Evolutionary conservation across 2,888 invertebrate genomes (phyloP).

Genomic region (Polyommatus iphigenia): DNA sequence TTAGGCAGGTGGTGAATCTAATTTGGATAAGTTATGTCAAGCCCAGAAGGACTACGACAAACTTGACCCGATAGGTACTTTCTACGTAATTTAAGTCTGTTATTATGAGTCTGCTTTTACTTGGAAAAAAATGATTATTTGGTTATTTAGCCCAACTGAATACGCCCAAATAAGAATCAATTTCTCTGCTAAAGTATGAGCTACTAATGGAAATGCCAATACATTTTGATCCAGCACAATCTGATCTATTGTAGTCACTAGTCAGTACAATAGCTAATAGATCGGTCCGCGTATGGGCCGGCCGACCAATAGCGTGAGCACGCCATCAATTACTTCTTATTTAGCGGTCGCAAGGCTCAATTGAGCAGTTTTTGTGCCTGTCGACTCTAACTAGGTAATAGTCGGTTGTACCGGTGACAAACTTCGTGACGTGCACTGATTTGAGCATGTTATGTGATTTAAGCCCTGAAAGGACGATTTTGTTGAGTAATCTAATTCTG

Average conservation of each 20-base stretch:
- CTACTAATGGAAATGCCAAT: neutral
- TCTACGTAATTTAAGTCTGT: too few species aligned
- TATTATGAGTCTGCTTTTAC: too few species aligned
- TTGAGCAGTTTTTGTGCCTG: conserved; percentile 63
- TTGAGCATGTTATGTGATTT: neutral
- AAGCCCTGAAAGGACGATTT: neutral
- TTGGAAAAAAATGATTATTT: too few species aligned
- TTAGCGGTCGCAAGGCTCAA: conserved; percentile 68
- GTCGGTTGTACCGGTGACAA: conserved; percentile 36
- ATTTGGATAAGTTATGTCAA: too few species aligned
- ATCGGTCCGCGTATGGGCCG: conserved; percentile 10
- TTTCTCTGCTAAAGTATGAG: neutral
- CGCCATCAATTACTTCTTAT: conserved; percentile 71
- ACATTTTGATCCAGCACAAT: neutral
- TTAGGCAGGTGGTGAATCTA: too few species aligned
- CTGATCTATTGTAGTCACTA: neutral
- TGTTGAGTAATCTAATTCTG: neutral
- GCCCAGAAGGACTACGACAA: too few species aligned
- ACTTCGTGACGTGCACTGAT: conserved; percentile 35
- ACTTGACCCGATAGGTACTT: too few species aligned
- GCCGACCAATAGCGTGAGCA: conserved; percentile 45
- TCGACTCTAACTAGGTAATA: conserved; percentile 49
- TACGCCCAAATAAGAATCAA: too few species aligned
- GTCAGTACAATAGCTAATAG: conserved; percentile 16
- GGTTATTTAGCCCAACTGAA: too few species aligned